phyloP scores from a whole-genome alignment of 2,113 vertebrate genomes.

The Carlito syrichta region DNA sequence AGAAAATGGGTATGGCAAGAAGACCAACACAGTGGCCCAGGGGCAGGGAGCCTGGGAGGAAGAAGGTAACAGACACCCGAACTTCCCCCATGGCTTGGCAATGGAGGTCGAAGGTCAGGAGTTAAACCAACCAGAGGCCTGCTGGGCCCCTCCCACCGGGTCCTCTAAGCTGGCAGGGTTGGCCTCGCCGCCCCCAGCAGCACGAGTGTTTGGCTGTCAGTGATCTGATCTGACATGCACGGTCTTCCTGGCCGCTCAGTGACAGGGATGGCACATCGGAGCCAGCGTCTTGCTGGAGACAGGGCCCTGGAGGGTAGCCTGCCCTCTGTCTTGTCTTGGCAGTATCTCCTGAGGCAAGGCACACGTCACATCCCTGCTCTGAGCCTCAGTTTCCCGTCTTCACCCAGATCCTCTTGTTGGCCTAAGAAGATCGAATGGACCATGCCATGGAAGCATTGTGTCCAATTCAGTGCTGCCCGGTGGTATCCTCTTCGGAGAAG shows the following conservation, averaged over 20 bases:
- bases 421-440: rapidly evolving
- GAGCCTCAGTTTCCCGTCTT: neutral
- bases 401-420: rapidly evolving
- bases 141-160: neutral
- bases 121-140: neutral
- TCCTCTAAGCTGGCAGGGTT: neutral
- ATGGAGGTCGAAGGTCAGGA: too few relatives aligned
- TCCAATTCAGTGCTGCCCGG: neutral
- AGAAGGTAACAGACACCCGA: too few relatives aligned
- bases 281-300: neutral
- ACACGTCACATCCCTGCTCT: neutral
- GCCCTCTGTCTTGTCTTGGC: too few relatives aligned
- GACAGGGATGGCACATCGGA: too few relatives aligned
- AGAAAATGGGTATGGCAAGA: too few relatives aligned
- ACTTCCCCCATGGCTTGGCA: too few relatives aligned
- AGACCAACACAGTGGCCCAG: too few relatives aligned
- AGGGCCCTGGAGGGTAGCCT: neutral
- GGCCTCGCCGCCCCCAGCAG: neutral
- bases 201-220: too few relatives aligned
- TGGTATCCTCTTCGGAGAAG: neutral
- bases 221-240: too few relatives aligned
- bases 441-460: neutral
- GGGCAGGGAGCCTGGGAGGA: too few relatives aligned
- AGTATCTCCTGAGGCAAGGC: rapidly evolving
- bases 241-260: neutral